Base-by-base conservation (phyloP, 2,888 invertebrate species). In the Xestia xanthographa region DNA sequence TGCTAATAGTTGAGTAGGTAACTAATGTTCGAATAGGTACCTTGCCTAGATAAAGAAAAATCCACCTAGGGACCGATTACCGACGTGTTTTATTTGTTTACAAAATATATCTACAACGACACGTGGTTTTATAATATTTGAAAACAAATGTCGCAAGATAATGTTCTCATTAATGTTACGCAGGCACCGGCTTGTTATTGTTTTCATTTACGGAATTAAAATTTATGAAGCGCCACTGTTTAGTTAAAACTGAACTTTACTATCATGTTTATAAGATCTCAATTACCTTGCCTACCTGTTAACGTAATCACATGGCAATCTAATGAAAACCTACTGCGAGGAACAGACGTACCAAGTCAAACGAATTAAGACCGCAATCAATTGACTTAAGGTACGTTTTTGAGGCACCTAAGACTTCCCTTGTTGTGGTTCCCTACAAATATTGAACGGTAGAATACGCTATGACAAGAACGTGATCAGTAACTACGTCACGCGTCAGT, bases 271-370 rank as follows among this genome's bases (percentile, higher is more conserved):
- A 20, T 6, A 80, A 50, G 14, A 17, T 73, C 26, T 26, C 2
- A 14, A 43, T 80, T 72, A 20, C 6, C 26, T 80, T 80, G 60
- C n/a, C 22, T 22, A n/a, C 38, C 2, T 62, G 14, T 12, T 14
- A 38, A 73, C 17, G 34, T 73, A 72, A 80, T 62, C 80, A 73
- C 43, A 50, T 72, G 50, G 43, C 74, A 26, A 73, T 50, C 26
- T 80, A 80, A 50, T 73, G 50, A 22, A 50, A 34, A 72, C 41
- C 8, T 43, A 34, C 43, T 43, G 74, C 60, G 34, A n/a, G 43
- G 34, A 29, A 73, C 26, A 34, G 12, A 43, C 29, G 41, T 34
- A 14, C 48, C 41, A 60, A 43, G 34, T 11, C 34, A 80, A 77
- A 60, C 43, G n/a, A 77, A 72, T 72, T 50, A 34, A 11, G 26